phyloP scores from a whole-genome alignment of 2,797 vertebrate genomes.

The Tauraco hartlaubi region DNA sequence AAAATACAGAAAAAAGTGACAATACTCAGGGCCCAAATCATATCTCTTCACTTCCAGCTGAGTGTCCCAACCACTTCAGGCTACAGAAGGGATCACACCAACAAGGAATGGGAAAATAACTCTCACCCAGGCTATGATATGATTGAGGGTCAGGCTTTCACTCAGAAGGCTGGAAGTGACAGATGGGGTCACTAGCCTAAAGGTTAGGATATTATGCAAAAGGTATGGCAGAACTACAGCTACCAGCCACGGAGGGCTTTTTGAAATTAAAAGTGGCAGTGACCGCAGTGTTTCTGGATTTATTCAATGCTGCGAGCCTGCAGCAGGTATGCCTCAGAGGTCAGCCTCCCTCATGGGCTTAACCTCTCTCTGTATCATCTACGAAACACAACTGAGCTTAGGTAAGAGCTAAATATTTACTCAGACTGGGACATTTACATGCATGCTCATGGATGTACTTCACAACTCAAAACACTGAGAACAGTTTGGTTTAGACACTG shows the following conservation, averaged over 20 bases:
- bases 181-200: neutral
- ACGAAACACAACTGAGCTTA: neutral
- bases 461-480: neutral
- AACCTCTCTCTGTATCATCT: neutral
- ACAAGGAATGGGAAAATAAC: neutral
- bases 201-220: neutral
- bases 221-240: neutral
- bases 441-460: neutral
- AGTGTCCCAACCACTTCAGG: neutral
- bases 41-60: neutral
- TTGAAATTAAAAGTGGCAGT: neutral
- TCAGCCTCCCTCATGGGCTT: neutral
- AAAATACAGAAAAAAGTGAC: neutral
- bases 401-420: neutral
- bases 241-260: neutral
- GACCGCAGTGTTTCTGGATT: neutral
- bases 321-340: neutral
- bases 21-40: neutral
- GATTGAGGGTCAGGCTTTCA: neutral
- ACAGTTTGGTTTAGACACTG: neutral
- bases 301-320: neutral
- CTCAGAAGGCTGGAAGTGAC: neutral
- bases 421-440: neutral
- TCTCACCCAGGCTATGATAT: neutral
- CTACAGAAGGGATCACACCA: neutral